Base-by-base conservation (phyloP, 2,113 vertebrate genomes). In the Plecturocebus donacophilus region DNA sequence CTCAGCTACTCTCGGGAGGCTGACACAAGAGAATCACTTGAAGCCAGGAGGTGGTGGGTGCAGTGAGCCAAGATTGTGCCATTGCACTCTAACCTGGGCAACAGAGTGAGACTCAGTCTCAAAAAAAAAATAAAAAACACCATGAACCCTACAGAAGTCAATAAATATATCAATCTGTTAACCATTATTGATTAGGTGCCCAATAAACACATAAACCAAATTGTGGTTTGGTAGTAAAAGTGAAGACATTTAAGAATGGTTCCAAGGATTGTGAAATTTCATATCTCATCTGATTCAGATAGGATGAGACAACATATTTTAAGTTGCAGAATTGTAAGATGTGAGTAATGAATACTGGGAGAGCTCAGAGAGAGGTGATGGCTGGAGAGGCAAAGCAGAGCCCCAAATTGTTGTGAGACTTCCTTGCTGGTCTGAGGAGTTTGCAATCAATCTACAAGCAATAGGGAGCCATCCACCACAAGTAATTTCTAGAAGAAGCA, bases 161-260 rank as follows among this genome's bases (percentile, higher is more conserved):
- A 80, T 90, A 73, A 66, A 56, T 54, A 82, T 7, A 90, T 61
- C 42, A 68, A 38, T 54, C 47, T 68, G 23, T 84, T 92, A 91
- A 88, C 16, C 47, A 56, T 64, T 76, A 85, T 58, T 85, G 68
- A 32, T 56, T 93, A 79, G n/a, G 23, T 94, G 2, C 30, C 38
- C 93, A 68, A 49, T 77, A 93, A 84, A 61, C 20, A 73, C n/a
- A 52, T 71, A 77, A 86, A 58, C 27, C 52, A 96, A 86, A 80
- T 6, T 52, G 25, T 42, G 47, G 3, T 70, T 56, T 85, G 32
- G 6, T 27, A 75, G 1, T 58, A 12, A 94, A 85, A 93, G 45
- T 52, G 30, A 90, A 90, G 3, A 82, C 12, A 66, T 61, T 91
- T 85, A 85, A 86, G 30, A 95, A 89, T 49, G n/a, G 12, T 32